A percentile compares a stretch with the other conserved stretches of the same genome.
These are phyloP conservation scores for Bombylius major DNA, from an alignment of 2,888 invertebrate genomes.

Conservation along the genomic window DNA sequence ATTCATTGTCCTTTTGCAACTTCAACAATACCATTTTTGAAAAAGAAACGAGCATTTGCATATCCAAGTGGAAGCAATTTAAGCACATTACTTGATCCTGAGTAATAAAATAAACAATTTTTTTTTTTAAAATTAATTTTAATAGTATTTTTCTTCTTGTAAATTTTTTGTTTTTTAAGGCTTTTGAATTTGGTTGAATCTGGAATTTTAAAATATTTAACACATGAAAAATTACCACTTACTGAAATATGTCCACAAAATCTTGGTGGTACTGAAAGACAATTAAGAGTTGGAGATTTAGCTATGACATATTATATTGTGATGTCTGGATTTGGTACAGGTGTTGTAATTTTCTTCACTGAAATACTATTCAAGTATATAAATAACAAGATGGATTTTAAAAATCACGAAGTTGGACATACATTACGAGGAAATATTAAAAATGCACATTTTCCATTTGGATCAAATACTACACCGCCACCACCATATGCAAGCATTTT, in stretches of 20 bases:
- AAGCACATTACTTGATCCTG: constrained; percentile 48
- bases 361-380: constrained; percentile 43
- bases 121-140: not conserved
- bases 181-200: constrained; percentile 56
- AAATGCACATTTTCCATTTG: constrained; percentile 1
- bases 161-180: constrained; percentile 36
- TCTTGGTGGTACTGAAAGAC: constrained; percentile 65
- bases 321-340: constrained; percentile 51
- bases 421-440: not conserved
- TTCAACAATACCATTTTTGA: constrained; percentile 53
- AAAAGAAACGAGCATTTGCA: constrained; percentile 56
- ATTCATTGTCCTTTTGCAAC: constrained; percentile 65
- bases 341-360: constrained; percentile 48
- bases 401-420: not conserved
- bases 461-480: constrained; percentile 38
- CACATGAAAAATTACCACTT: constrained; percentile 51
- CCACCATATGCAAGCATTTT: constrained; percentile 50
- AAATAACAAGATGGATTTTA: constrained; percentile 21
- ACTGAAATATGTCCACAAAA: constrained; percentile 71
- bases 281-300: constrained; percentile 61
- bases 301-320: constrained; percentile 69
- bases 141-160: not conserved
- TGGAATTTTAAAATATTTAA: constrained; percentile 58
- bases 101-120: constrained; percentile 39
- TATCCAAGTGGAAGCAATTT: constrained; percentile 51